phyloP scores from a whole-genome alignment of 2,113 vertebrate species.

The Hyla sarda region DNA sequence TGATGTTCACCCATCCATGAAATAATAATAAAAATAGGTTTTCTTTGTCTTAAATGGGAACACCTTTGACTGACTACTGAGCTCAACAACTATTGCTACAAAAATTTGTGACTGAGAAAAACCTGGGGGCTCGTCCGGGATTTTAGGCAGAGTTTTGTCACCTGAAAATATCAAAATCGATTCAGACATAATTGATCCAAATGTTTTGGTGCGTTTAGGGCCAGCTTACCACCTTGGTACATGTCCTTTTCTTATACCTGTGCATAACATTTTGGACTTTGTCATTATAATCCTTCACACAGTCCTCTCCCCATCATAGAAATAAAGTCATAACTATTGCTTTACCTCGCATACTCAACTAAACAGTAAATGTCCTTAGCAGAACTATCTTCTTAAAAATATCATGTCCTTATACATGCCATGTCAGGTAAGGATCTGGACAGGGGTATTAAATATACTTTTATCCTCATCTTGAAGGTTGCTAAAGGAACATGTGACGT shows the following conservation, averaged over 20 bases:
- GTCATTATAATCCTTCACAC: too few species aligned
- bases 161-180: background rate
- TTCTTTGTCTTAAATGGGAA: background rate
- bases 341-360: too few species aligned
- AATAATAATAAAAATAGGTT: background rate
- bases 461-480: background rate
- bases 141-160: background rate
- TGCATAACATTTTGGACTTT: too few species aligned
- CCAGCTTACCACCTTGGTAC: background rate
- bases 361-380: background rate
- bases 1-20: too few species aligned
- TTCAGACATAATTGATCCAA: background rate
- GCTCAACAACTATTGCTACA: too few species aligned
- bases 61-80: too few species aligned
- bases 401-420: too few species aligned
- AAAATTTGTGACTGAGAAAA: background rate
- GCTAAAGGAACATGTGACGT: background rate
- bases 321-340: too few species aligned
- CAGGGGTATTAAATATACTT: background rate
- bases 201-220: background rate
- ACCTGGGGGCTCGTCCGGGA: background rate
- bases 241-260: background rate
- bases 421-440: background rate
- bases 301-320: too few species aligned
- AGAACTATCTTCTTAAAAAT: too few species aligned